Evolutionary conservation across 2,888 invertebrate genomes (phyloP).

Genomic region (Mythimna vitellina): DNA sequence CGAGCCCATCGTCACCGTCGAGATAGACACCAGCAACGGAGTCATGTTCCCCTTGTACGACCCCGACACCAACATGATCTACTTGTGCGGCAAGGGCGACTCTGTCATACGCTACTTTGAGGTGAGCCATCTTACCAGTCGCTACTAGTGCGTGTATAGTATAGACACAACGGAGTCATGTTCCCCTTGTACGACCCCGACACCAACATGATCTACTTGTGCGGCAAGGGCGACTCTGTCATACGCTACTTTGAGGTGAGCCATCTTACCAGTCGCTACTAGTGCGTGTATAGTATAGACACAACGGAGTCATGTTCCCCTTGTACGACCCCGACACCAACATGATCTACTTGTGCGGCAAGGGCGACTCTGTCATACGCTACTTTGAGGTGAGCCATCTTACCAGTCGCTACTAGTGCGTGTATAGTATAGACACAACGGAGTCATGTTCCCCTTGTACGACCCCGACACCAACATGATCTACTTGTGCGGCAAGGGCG

Average conservation of each 20-base stretch:
- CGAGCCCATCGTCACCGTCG: slow-evolving; percentile 97
- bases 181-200: slow-evolving; percentile 98
- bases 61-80: slow-evolving; percentile 98
- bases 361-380: slow-evolving; percentile 99
- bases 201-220: slow-evolving; percentile 97
- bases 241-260: slow-evolving; percentile 96
- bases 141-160: not conserved
- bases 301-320: slow-evolving; percentile 98
- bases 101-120: slow-evolving; percentile 98
- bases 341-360: slow-evolving; percentile 98
- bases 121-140: slow-evolving; percentile 73
- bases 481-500: slow-evolving; percentile 98
- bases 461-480: slow-evolving; percentile 98
- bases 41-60: slow-evolving; percentile 99
- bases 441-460: slow-evolving; percentile 98
- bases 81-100: slow-evolving; percentile 99
- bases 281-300: slow-evolving; percentile 1
- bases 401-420: too few species aligned
- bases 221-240: slow-evolving; percentile 99
- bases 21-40: slow-evolving; percentile 98
- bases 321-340: slow-evolving; percentile 99
- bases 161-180: slow-evolving; percentile 95
- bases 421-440: slow-evolving; percentile 90
- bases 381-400: slow-evolving; percentile 93
- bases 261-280: not conserved